Conservation (phyloP, 2,888 invertebrate genomes). For the Saturnia pavonia region DNA sequence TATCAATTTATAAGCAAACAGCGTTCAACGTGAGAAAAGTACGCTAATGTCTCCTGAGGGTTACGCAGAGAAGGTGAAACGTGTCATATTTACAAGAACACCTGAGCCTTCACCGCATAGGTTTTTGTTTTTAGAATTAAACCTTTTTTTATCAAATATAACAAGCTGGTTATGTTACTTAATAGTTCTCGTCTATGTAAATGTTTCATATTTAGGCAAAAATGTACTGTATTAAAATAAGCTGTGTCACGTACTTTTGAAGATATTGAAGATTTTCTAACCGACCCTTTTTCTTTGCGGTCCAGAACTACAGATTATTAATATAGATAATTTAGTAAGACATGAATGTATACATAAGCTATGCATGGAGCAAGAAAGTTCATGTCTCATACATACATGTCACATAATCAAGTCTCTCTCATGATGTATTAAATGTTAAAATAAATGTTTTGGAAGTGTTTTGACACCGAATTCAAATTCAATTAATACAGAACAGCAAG, state of each 20-base stretch:
- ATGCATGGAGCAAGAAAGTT: too few relatives aligned
- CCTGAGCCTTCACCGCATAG: slow-evolving; percentile 15
- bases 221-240: too few relatives aligned
- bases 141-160: background rate
- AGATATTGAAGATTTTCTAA: too few relatives aligned
- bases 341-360: too few relatives aligned
- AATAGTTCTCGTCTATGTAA: background rate
- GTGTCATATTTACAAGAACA: slow-evolving; percentile 18
- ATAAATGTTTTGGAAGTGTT: background rate
- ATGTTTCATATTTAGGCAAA: background rate
- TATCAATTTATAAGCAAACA: slow-evolving; percentile 7
- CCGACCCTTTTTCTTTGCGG: too few relatives aligned
- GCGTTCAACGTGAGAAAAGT: slow-evolving; percentile 5
- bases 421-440: background rate
- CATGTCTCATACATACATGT: too few relatives aligned
- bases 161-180: background rate
- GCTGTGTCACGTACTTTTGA: too few relatives aligned
- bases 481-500: slow-evolving; percentile 8
- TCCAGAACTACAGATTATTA: too few relatives aligned
- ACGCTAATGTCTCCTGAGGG: slow-evolving; percentile 14
- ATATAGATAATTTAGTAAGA: too few relatives aligned
- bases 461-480: background rate
- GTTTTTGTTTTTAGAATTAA: background rate
- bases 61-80: slow-evolving; percentile 14
- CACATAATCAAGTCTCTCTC: too few relatives aligned